Base-by-base conservation (phyloP, 2,888 invertebrate genomes). In the Leptopilina drosophilae region DNA sequence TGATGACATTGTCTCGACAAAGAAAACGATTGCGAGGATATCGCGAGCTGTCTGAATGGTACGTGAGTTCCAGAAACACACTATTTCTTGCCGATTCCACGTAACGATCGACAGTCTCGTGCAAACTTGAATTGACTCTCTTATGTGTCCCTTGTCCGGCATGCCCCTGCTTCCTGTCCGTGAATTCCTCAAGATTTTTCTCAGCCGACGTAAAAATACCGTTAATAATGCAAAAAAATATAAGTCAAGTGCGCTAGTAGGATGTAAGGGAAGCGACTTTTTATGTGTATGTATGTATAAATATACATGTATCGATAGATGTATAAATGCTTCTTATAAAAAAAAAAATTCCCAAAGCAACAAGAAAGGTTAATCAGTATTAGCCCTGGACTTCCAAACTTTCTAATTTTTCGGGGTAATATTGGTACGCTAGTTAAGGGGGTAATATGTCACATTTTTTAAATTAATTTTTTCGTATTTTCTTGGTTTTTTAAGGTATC, bases 11-110 rank as follows among this genome's bases (percentile, higher is more conserved):
- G 14, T 26, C 7, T 42, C 20, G n/a, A 8, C 14, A 53, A 33
- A 69, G 69, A 69, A 46, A 69, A 69, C 53, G 69, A 69, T 69
- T 49, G 33, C 53, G 33, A 53, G 56, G 66, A 77, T 66, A 20
- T 77, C 40, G 65, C 65, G 49, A 40, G 64, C 42, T 56, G 64
- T 64, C 67, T 64, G 77, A 86, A 86, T 87, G 83, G 86, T 86
- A 88, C 88, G 88, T 87, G 88, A 88, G 89, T 88, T 87, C 89
- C 86, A 88, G 89, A 88, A 88, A 89, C 89, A 89, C 88, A 89
- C 88, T 89, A 88, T 88, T 80, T 80, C 86, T 86, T 78, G 80
- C 81, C 84, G 84, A 85, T 87, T 87, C 87, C 82, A 78, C 86
- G 85, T 87, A 87, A 78, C 79, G 87, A 86, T 82, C 85, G 81